Base-by-base conservation (phyloP, 2,797 vertebrate species). In the Sebastes elongatus region DNA sequence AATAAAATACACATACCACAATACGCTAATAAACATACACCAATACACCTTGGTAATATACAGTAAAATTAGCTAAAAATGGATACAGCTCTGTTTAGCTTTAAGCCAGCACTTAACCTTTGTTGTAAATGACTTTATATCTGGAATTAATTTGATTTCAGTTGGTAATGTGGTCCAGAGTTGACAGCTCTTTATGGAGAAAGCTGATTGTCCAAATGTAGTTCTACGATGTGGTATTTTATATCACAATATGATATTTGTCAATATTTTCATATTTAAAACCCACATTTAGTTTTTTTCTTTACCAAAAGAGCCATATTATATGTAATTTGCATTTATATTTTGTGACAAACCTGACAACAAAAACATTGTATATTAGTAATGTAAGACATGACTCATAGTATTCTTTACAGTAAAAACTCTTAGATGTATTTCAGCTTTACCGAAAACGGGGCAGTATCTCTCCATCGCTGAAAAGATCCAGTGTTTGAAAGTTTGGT, bases 391-490 rank as follows among this genome's bases (percentile, higher is more conserved):
- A 13, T 33, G 6, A 6, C 6, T 27, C 10, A 4, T 18, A 3
- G 28, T 59, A 5, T 20, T 30, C 10, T 42, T 30, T 20, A 33
- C 22, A 28, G 13, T 42, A 35, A 1, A 20, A 27, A 28, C n/a
- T 23, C 18, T 20, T 4, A 18, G 4, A 9, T 10, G 63, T 46
- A 72, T 2, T 80, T 81, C 28, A 49, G 14, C 9, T 61, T 6
- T 22, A 2, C 10, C 0, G 25, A 28, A 86, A 81, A 25, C 32
- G 84, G 67, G 86, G 85, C 89, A 90, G 90, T 38, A 83, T 78
- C 18, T 52, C 62, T 56, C 77, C 46, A 83, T 71, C n/a, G 11
- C 4, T 71, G 8, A 1, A 28, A 10, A 62, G 10, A 38, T 7
- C 13, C 22, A 20, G 14, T 22, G 28, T 59, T 8, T 9, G 5